Base-by-base conservation (phyloP, 2,113 vertebrate genomes). In the Passerina amoena region DNA sequence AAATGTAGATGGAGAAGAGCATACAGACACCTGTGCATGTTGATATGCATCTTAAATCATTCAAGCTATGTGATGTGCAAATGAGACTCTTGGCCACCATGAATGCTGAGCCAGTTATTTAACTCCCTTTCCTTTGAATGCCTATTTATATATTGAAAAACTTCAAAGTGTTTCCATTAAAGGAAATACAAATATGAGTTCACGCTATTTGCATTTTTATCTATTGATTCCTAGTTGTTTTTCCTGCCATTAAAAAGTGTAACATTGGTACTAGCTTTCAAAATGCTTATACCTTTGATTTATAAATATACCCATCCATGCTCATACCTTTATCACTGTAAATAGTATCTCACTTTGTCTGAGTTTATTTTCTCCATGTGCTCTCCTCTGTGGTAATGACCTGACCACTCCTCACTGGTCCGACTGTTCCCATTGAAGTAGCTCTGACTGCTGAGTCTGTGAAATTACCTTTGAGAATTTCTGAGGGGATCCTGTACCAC, bases 91-190 rank as follows among this genome's bases (percentile, higher is more conserved):
- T 73, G 87, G 71, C 37, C 50, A 44, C 33, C 19, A 3, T 13
- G 71, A 82, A 13, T 38, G 25, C 61, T 60, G 56, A 90, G 79
- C 56, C 42, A 71, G 30, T 73, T 90, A 70, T 66, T 83, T 82
- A 69, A 23, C 31, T 70, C 18, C 2, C 37, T 92, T 83, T 60
- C 33, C 25, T 94, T 88, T 79, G 81, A 75, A 71, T 90, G 25
- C 11, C 20, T 80, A 4, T 82, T 71, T 59, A 48, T 80, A 24
- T 40, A 35, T 9, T 68, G 59, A 61, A 28, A 8, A 71, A 42
- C 65, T 79, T 91, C 45, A 90, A 86, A 86, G 15, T 59, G 63
- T 94, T 91, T 94, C 45, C 33, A 86, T 86, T 70, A 80, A 57
- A 77, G 64, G 42, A 90, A 88, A 78, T 68, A 72, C 4, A 76